These are phyloP conservation scores for Tupaia chinensis DNA, from an alignment of 2,113 vertebrate genomes.

Conservation along the genomic window DNA sequence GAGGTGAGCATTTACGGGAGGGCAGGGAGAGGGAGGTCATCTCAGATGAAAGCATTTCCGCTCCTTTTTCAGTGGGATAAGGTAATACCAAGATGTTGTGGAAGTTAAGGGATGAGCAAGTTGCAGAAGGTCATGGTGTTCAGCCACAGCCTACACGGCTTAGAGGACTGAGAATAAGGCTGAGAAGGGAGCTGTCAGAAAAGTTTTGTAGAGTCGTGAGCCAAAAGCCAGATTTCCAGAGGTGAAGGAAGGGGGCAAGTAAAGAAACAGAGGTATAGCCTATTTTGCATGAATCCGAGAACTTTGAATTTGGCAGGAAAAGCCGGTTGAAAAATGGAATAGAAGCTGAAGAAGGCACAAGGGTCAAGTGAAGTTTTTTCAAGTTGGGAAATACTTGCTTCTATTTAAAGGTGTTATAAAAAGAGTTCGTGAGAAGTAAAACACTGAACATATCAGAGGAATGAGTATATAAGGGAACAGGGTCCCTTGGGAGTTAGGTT, in stretches of 20 bases:
- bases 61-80: neutral
- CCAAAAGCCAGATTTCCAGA: neutral
- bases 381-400: slow-evolving; percentile 23
- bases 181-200: neutral
- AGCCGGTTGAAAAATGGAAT: slow-evolving; percentile 40
- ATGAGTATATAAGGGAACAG: neutral
- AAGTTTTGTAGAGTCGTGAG: neutral
- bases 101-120: neutral
- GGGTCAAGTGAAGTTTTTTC: slow-evolving; percentile 66
- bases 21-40: neutral
- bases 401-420: slow-evolving; percentile 59
- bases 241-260: neutral
- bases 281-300: slow-evolving; percentile 59
- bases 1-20: neutral
- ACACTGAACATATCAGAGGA: neutral
- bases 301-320: slow-evolving; percentile 59
- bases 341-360: slow-evolving; percentile 4
- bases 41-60: neutral
- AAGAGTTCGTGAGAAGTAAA: neutral
- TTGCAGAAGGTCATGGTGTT: neutral
- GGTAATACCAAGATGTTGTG: neutral
- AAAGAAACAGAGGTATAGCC: slow-evolving; percentile 1
- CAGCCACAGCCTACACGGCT: neutral
- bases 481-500: neutral
- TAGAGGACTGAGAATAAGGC: neutral